Conservation (phyloP, 1,140 invertebrate species). For the Heliothis virescens region DNA sequence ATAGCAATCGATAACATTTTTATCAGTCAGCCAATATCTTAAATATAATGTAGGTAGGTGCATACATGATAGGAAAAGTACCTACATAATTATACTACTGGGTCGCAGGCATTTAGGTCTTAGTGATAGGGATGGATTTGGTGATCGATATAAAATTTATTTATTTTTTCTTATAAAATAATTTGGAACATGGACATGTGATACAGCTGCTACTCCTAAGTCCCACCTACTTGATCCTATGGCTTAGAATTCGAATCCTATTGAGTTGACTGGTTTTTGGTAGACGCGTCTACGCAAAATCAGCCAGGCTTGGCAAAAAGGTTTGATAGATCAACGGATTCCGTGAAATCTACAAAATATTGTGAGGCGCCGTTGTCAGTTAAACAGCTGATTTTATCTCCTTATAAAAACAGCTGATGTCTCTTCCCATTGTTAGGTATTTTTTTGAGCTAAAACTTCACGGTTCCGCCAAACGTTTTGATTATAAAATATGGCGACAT, state of each 20-base stretch:
- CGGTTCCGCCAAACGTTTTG: slow-evolving; percentile 13
- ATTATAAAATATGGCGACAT: slow-evolving; percentile 19
- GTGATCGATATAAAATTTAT: no score
- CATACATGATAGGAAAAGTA: not conserved
- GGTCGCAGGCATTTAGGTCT: not conserved
- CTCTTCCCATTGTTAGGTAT: slow-evolving; percentile 33
- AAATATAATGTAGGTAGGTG: not conserved
- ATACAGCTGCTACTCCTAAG: no score
- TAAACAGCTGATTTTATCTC: slow-evolving; percentile 39
- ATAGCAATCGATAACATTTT: slow-evolving; percentile 19
- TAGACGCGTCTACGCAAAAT: not conserved
- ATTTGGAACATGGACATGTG: no score
- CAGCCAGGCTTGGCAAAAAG: not conserved
- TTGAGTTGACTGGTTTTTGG: no score
- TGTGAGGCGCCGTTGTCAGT: not conserved
- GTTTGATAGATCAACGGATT: not conserved
- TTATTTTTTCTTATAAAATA: no score
- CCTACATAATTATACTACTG: not conserved
- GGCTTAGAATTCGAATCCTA: no score
- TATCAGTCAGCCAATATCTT: slow-evolving; percentile 8
- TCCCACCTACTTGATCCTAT: no score
- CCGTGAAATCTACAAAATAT: not conserved
- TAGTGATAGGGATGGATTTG: no score
- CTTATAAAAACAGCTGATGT: slow-evolving; percentile 24
- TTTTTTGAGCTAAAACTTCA: slow-evolving; percentile 25